Conservation (phyloP, 2,888 invertebrate genomes). For the Orchesella flavescens region DNA sequence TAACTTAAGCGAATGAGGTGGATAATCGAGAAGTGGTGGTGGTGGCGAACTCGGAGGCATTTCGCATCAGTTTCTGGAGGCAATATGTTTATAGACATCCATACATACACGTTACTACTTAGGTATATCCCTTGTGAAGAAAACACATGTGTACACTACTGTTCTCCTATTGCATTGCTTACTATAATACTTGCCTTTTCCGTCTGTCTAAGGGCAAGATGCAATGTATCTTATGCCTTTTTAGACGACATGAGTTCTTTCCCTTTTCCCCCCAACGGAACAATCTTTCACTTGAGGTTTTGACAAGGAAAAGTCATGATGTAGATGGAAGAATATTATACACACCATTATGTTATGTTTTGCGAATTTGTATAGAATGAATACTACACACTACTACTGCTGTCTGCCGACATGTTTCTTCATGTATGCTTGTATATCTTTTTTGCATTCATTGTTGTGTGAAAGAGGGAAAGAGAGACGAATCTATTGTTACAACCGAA, state of each 20-base stretch:
- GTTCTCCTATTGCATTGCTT: slow-evolving; percentile 6
- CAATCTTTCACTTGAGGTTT: slow-evolving; percentile 63
- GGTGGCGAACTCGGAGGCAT: background rate
- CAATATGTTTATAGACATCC: slow-evolving; percentile 43
- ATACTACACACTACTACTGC: background rate
- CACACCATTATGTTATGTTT: background rate
- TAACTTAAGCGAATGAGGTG: background rate
- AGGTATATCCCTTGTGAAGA: background rate
- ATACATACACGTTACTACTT: too few relatives aligned
- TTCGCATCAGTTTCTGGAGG: slow-evolving; percentile 20
- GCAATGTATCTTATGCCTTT: slow-evolving; percentile 46
- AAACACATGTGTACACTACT: background rate
- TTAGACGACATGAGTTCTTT: slow-evolving; percentile 47
- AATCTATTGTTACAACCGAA: background rate
- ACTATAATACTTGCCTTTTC: slow-evolving; percentile 23
- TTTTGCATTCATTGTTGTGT: slow-evolving; percentile 6
- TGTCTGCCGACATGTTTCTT: background rate
- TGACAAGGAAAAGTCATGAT: slow-evolving; percentile 55
- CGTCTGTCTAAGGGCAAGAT: slow-evolving; percentile 17
- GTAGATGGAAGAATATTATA: slow-evolving; percentile 53
- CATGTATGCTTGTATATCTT: background rate
- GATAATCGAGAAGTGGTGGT: slow-evolving; percentile 28
- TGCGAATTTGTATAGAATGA: background rate
- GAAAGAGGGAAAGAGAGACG: background rate
- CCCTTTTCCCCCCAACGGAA: slow-evolving; percentile 56